Evolutionary conservation across 2,797 vertebrate genomes (phyloP).

Genomic region (Pelodytes ibericus): DNA sequence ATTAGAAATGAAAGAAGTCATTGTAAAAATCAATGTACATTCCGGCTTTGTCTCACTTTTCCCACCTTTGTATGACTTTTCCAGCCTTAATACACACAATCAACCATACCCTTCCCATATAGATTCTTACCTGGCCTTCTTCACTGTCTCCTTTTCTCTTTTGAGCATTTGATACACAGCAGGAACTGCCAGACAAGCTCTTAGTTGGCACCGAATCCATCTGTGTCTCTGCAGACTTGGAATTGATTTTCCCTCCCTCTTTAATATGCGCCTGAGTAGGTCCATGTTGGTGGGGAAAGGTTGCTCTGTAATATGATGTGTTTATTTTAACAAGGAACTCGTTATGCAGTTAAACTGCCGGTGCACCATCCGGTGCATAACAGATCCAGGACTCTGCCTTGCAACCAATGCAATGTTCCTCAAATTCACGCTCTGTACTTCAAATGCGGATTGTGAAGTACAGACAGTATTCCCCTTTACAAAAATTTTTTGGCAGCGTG

Average conservation of each 20-base stretch:
- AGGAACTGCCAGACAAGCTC: conserved; percentile 69
- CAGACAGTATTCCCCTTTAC: too few relatives aligned
- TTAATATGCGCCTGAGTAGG: conserved; percentile 69
- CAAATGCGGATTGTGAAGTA: too few relatives aligned
- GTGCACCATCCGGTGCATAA: too few relatives aligned
- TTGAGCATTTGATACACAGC: conserved; percentile 70
- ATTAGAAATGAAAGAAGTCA: background rate
- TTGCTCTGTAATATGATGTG: too few relatives aligned
- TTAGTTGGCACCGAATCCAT: conserved; percentile 56
- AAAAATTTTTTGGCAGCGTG: too few relatives aligned
- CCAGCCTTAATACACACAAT: too few relatives aligned
- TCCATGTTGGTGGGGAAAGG: conserved; percentile 55
- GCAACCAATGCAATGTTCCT: too few relatives aligned
- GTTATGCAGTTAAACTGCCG: too few relatives aligned
- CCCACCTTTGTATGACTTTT: background rate
- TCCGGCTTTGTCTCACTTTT: background rate
- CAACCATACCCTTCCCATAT: background rate
- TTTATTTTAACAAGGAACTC: too few relatives aligned
- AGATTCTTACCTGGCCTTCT: conserved; percentile 67
- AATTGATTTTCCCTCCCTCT: conserved; percentile 11
- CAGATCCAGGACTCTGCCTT: too few relatives aligned
- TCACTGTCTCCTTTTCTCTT: conserved; percentile 64
- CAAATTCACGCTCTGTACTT: too few relatives aligned
- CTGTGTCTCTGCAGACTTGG: background rate
- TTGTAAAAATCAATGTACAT: background rate